Conservation (phyloP, 2,113 vertebrate genomes). For the Poeciliopsis turrubarensis region DNA sequence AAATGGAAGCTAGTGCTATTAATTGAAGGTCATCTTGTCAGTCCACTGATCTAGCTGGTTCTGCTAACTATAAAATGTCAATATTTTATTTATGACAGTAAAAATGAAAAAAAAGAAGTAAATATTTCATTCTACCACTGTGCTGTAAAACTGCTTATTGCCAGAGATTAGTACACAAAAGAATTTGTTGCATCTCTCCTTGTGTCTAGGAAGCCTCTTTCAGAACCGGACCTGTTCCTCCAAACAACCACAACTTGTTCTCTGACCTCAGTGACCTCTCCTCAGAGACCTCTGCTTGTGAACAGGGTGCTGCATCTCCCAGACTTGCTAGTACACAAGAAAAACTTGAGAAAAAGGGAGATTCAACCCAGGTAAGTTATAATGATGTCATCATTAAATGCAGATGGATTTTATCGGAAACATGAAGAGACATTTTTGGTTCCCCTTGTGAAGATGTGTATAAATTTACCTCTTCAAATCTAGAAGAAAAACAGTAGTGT, state of each 20-base stretch:
- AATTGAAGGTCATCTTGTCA: neutral
- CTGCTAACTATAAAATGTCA: too few species aligned
- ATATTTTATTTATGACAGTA: too few species aligned
- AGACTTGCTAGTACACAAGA: slow-evolving; percentile 6
- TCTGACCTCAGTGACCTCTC: slow-evolving; percentile 54
- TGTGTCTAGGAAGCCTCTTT: slow-evolving; percentile 45
- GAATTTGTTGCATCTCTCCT: neutral
- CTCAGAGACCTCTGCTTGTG: slow-evolving; percentile 30
- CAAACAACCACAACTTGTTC: neutral
- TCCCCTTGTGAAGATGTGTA: too few species aligned
- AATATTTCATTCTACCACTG: too few species aligned
- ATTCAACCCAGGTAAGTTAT: slow-evolving; percentile 15
- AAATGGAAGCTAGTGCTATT: neutral
- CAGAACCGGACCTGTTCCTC: neutral
- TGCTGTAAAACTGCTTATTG: neutral
- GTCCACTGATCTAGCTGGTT: too few species aligned
- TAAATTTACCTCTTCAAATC: too few species aligned
- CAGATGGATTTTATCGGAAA: too few species aligned
- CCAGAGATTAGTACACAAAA: neutral
- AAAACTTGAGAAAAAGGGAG: neutral
- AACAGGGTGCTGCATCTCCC: neutral
- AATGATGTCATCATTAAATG: neutral
- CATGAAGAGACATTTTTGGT: too few species aligned
- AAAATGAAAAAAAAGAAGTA: too few species aligned
- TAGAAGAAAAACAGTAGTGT: neutral